Evolutionary conservation across 2,888 invertebrate genomes (phyloP), one percentile per base, ranked within the genome.

Genomic region (Dione vanillae): DNA sequence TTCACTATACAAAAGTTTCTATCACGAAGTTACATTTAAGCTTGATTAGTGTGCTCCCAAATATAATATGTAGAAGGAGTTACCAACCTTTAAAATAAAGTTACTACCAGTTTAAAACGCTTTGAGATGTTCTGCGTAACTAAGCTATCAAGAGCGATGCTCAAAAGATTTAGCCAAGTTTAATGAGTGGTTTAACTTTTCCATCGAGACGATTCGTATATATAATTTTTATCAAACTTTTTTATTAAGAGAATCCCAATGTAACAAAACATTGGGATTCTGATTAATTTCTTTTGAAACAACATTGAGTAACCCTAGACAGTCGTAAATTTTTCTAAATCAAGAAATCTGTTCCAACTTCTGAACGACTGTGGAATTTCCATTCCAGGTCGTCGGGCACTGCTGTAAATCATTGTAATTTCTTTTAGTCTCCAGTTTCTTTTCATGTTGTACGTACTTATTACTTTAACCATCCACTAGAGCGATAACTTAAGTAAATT

Each of bases 331-430:
- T 80, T 78, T 76, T 79, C 64, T 68, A 76, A 81, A 80, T 83
- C 81, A 82, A 81, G 83, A 83, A 81, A 75, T 73, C 71, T 76
- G 76, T 72, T 78, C 74, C 77, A 71, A 43, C 70, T 67, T 70
- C 69, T 73, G 66, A 73, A 71, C 73, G 70, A 76, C 78, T 70
- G 70, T 74, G 68, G 67, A 76, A 77, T 79, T 80, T 80, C 78
- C 78, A 79, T 79, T 79, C 77, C 75, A 75, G 77, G 78, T 77
- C 78, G 77, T 72, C 76, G 75, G 75, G 72, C 72, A 72, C 76
- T 72, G 78, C 76, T 79, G 80, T 82, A 80, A 83, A 83, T 82
- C 81, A 81, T 79, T 80, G 81, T 81, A 81, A 83, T 82, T 80
- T 80, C 78, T 80, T 81, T 80, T 78, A 74, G 75, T 72, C 74